Evolutionary conservation across 2,797 vertebrate species (phyloP).

Genomic region (Siniperca obscura): DNA sequence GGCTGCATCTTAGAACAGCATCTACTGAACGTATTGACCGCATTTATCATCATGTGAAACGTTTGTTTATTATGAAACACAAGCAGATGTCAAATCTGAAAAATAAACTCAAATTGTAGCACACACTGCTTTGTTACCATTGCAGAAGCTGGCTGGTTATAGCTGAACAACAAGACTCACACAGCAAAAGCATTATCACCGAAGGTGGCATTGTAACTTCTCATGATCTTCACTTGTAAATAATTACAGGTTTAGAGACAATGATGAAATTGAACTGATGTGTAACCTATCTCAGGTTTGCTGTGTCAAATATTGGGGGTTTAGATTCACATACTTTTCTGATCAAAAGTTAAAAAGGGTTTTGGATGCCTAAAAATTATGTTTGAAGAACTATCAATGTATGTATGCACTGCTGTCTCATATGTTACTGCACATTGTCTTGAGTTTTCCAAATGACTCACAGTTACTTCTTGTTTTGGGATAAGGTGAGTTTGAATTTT

Average conservation of each 20-base stretch:
- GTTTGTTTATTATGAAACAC: neutral
- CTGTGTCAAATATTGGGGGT: neutral
- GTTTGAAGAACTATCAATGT: neutral
- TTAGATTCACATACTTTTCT: neutral
- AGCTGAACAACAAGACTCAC: neutral
- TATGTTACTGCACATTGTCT: neutral
- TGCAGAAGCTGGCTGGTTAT: neutral
- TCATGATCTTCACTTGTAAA: neutral
- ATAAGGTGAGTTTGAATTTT: neutral
- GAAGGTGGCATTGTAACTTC: neutral
- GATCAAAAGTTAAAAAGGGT: neutral
- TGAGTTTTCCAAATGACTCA: conserved; percentile 6
- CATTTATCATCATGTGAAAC: neutral
- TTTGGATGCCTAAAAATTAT: neutral
- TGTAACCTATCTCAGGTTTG: conserved; percentile 8
- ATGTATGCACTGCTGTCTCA: neutral
- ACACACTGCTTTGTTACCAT: neutral
- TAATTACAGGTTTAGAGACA: neutral
- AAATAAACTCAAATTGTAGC: conserved; percentile 6
- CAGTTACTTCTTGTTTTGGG: neutral
- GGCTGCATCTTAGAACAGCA: neutral
- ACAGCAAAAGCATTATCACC: neutral
- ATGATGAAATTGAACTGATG: neutral
- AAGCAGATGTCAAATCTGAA: neutral
- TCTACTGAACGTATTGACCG: neutral